Conservation (phyloP, 2,797 vertebrate species). For the Streptopelia turtur region DNA sequence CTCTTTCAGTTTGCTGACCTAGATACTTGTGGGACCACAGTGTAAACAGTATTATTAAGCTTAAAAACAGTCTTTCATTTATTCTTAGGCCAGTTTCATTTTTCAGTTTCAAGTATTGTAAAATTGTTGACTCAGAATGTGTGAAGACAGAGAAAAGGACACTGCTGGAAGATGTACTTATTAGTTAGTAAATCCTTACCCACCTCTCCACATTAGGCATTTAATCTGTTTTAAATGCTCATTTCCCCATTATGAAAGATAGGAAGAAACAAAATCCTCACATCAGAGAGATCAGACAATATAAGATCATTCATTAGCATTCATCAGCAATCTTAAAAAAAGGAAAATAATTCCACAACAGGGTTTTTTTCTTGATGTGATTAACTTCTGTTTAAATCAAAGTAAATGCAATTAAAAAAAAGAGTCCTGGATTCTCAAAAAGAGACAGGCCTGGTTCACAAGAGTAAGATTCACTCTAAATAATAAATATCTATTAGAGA, state of each 20-base stretch:
- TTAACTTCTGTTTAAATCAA: not conserved
- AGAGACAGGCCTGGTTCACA: not conserved
- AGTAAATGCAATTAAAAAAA: not conserved
- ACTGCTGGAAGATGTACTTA: not conserved
- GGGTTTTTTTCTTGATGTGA: not conserved
- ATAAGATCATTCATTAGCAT: not conserved
- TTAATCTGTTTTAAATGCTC: not conserved
- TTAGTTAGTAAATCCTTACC: not conserved
- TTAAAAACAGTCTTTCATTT: not conserved
- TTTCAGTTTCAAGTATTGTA: not conserved
- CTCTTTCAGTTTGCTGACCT: not conserved
- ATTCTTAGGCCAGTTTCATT: not conserved
- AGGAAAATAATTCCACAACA: not conserved
- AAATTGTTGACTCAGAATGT: not conserved
- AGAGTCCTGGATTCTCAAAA: not conserved
- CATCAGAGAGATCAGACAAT: not conserved
- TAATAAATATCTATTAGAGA: not conserved
- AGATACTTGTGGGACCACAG: not conserved
- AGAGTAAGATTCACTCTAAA: not conserved
- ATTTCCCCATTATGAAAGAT: not conserved
- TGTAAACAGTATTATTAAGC: not conserved
- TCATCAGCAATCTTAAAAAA: not conserved
- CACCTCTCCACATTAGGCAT: not conserved
- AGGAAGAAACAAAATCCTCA: not conserved
- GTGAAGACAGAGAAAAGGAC: not conserved